These are phyloP conservation scores for Drosophila guanche DNA, from an alignment of 1,140 invertebrate species.

Conservation along the genomic window DNA sequence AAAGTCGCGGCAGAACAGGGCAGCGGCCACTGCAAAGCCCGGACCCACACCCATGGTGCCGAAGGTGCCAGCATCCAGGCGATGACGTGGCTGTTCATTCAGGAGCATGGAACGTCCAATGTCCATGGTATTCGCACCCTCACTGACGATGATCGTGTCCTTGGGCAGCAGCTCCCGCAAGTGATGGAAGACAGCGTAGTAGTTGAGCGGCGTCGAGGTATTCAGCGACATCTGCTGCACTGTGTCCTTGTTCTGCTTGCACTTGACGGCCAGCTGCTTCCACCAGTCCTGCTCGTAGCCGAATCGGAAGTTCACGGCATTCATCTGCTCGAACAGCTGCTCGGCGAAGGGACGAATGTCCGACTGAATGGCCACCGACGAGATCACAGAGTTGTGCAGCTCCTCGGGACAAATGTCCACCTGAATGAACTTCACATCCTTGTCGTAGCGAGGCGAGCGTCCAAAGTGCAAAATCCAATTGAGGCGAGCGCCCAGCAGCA, in stretches of 20 bases:
- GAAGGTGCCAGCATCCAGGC: slow-evolving; percentile 96
- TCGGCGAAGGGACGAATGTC: slow-evolving; percentile 90
- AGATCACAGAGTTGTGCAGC: slow-evolving; percentile 93
- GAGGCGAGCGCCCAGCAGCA: slow-evolving; percentile 94
- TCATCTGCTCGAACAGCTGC: slow-evolving; percentile 86
- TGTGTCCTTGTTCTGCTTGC: slow-evolving; percentile 86
- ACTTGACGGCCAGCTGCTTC: slow-evolving; percentile 85
- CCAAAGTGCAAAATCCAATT: slow-evolving; percentile 99
- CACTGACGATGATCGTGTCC: slow-evolving; percentile 97
- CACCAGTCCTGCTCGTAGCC: slow-evolving; percentile 85
- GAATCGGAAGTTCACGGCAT: slow-evolving; percentile 85
- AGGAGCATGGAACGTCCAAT: slow-evolving; percentile 95
- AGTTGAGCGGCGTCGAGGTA: slow-evolving; percentile 92
- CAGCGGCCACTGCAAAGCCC: slow-evolving; percentile 96
- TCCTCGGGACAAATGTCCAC: slow-evolving; percentile 96
- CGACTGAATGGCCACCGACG: slow-evolving; percentile 90
- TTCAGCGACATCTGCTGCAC: slow-evolving; percentile 86
- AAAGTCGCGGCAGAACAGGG: slow-evolving; percentile 93
- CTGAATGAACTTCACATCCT: slow-evolving; percentile 95
- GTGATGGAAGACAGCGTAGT: slow-evolving; percentile 95
- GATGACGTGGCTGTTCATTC: slow-evolving; percentile 92
- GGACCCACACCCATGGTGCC: slow-evolving; percentile 98
- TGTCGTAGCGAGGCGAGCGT: slow-evolving; percentile 91
- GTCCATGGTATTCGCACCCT: slow-evolving; percentile 99
- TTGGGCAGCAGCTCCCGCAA: slow-evolving; percentile 89